A percentile compares a stretch with the other conserved stretches of the same genome.
These are phyloP conservation scores for Himalopsyche japonica DNA, from an alignment of 2,888 invertebrate species.

Conservation along the genomic window DNA sequence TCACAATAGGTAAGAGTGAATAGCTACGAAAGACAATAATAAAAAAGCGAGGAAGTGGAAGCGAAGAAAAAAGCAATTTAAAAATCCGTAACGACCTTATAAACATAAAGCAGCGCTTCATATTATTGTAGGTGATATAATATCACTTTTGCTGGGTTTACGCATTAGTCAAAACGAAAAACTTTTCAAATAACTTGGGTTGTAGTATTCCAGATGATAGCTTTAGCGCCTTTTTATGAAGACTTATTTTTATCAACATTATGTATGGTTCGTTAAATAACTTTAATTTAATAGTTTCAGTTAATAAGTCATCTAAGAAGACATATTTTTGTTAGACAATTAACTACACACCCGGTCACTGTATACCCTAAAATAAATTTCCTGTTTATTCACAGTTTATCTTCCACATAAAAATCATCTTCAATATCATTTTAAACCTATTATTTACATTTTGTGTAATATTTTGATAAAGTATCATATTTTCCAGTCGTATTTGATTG, in stretches of 20 bases:
- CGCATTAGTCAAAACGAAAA: conserved; percentile 1
- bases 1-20: conserved; percentile 6
- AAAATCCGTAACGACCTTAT: conserved; percentile 39
- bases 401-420: no score
- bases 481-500: no score
- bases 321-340: no score
- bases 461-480: no score
- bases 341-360: no score
- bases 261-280: no score
- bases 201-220: neutral
- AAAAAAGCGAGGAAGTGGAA: conserved; percentile 36
- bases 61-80: conserved; percentile 39
- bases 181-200: neutral
- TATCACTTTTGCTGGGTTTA: neutral
- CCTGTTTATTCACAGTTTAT: no score
- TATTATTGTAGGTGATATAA: conserved; percentile 20
- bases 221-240: neutral
- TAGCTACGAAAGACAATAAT: conserved; percentile 32
- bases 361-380: no score
- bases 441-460: no score
- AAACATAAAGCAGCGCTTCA: conserved; percentile 20
- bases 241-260: neutral
- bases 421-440: no score
- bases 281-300: no score
- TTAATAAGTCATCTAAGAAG: no score